phyloP scores from a whole-genome alignment of 2,113 vertebrate genomes.

The Deroptyus accipitrinus region DNA sequence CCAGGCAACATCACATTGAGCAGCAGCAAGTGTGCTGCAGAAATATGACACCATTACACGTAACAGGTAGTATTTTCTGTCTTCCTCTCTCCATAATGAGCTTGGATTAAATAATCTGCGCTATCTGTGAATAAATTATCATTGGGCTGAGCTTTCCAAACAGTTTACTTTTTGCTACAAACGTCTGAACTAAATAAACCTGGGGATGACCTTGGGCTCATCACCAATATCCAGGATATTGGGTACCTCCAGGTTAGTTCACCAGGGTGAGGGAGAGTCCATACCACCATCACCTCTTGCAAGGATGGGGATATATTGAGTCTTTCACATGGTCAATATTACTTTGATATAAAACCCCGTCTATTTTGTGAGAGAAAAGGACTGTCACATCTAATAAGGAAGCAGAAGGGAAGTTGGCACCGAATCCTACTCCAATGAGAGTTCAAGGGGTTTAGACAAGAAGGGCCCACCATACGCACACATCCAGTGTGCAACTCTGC shows the following conservation, averaged over 20 bases:
- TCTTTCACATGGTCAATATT: neutral
- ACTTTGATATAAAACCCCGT: neutral
- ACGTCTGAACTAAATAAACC: neutral
- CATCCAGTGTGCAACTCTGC: neutral
- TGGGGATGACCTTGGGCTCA: neutral
- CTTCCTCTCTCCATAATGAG: neutral
- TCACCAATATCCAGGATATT: too few species aligned
- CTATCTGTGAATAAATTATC: neutral
- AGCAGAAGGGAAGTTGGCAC: neutral
- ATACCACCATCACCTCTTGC: rapidly evolving
- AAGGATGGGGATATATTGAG: neutral
- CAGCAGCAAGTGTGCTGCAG: conserved; percentile 16
- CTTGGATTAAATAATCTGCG: neutral
- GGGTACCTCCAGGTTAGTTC: neutral
- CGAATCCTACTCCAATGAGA: neutral
- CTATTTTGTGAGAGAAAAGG: neutral
- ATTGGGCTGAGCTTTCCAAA: neutral
- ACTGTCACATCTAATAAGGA: rapidly evolving
- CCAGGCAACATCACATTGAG: conserved; percentile 29
- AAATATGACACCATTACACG: neutral
- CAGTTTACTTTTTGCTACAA: neutral
- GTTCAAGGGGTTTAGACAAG: neutral
- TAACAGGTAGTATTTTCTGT: neutral
- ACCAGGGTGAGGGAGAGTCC: too few species aligned
- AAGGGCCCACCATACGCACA: neutral